A percentile compares a stretch with the other conserved stretches of the same genome.
Conservation (phyloP, 2,113 vertebrate species). For the Verasper variegatus region DNA sequence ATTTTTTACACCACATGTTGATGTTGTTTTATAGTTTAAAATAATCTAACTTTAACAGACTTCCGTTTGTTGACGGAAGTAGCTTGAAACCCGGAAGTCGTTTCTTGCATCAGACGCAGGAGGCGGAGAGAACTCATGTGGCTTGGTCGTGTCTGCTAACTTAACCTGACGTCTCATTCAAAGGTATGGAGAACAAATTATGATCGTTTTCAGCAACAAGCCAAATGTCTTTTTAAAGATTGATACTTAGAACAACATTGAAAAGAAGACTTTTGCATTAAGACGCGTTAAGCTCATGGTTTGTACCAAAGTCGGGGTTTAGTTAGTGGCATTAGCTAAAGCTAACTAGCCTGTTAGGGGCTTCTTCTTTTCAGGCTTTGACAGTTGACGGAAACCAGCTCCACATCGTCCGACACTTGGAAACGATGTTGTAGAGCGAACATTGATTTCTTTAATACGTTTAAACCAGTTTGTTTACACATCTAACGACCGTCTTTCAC, state of each 20-base stretch:
- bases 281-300: background rate
- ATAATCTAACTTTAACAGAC: background rate
- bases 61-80: constrained; percentile 54
- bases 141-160: constrained; percentile 7
- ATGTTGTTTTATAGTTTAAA: background rate
- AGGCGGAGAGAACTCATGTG: constrained; percentile 42
- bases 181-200: constrained; percentile 48
- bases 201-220: background rate
- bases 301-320: background rate
- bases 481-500: background rate
- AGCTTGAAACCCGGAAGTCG: constrained; percentile 55
- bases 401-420: background rate
- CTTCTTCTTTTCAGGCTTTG: constrained; percentile 32
- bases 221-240: accelerated
- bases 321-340: constrained; percentile 33
- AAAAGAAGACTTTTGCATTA: accelerated
- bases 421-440: too few relatives aligned
- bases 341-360: constrained; percentile 34
- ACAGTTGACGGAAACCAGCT: constrained; percentile 36
- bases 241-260: background rate
- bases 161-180: constrained; percentile 66
- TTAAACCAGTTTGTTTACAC: background rate
- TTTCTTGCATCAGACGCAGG: constrained; percentile 80
- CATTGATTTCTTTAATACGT: background rate
- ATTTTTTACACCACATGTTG: background rate